Percentiles rank a stretch among this genome's conserved stretches.
Evolutionary conservation across 2,113 vertebrate species (phyloP).

Genomic region (Micromys minutus): DNA sequence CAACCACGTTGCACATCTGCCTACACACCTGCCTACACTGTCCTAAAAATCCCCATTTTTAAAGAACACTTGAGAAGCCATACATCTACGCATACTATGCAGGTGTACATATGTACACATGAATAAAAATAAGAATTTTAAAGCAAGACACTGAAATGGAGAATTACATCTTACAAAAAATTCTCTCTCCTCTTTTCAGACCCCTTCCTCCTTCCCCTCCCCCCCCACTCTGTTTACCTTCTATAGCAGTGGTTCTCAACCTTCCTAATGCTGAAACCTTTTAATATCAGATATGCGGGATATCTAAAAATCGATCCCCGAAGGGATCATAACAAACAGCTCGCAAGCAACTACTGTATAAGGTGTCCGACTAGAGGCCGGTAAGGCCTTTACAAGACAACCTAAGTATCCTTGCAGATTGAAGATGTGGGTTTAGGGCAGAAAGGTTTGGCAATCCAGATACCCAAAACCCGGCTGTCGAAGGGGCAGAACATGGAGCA

Average conservation of each 20-base stretch:
- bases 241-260: background rate
- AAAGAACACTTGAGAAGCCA: constrained; percentile 4
- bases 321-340: background rate
- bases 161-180: background rate
- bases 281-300: background rate
- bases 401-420: background rate
- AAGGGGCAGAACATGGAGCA: background rate
- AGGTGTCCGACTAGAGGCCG: background rate
- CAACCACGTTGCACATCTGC: too few species aligned
- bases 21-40: too few species aligned
- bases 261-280: background rate
- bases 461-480: background rate
- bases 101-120: background rate
- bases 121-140: background rate
- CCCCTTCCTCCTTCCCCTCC: too few species aligned
- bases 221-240: too few species aligned
- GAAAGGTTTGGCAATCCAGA: background rate
- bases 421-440: background rate
- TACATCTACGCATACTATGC: too few species aligned
- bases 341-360: background rate
- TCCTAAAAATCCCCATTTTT: background rate
- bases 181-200: background rate
- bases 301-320: background rate
- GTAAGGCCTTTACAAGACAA: background rate
- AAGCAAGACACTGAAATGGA: background rate